Percentiles rank a stretch among this genome's conserved stretches.
Evolutionary conservation across 2,888 invertebrate genomes (phyloP).

Genomic region (Pseudolycoriella hygida): DNA sequence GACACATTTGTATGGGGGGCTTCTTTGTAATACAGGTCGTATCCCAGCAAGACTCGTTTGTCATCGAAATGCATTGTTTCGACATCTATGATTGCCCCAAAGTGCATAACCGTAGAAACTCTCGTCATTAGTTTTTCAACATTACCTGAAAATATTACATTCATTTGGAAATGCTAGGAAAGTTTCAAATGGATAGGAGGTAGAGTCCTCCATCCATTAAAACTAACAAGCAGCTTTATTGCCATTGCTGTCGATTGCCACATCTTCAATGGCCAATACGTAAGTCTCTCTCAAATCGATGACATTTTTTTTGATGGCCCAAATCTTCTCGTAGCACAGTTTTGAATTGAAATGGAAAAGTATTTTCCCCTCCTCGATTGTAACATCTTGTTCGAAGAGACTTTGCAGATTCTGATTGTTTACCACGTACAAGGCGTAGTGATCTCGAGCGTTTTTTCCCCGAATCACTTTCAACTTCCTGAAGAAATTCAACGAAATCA

Average conservation of each 20-base stretch:
- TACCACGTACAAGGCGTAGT: conserved; percentile 45
- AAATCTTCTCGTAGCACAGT: conserved; percentile 64
- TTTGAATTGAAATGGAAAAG: conserved; percentile 89
- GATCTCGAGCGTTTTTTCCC: conserved; percentile 33
- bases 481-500: conserved; percentile 74
- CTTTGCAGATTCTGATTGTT: conserved; percentile 82
- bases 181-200: not conserved
- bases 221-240: conserved; percentile 77
- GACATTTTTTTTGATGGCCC: conserved; percentile 36
- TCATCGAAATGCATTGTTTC: conserved; percentile 49
- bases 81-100: conserved; percentile 45
- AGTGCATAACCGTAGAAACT: conserved; percentile 20
- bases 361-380: conserved; percentile 50
- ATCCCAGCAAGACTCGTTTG: conserved; percentile 71
- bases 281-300: conserved; percentile 39
- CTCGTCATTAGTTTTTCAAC: conserved; percentile 33
- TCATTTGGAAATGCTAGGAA: conserved; percentile 6
- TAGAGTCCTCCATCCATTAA: not conserved
- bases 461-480: conserved; percentile 50
- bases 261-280: conserved; percentile 35
- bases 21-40: conserved; percentile 69
- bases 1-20: conserved; percentile 59
- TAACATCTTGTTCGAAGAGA: conserved; percentile 47
- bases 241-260: conserved; percentile 73
- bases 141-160: conserved; percentile 24